phyloP scores from a whole-genome alignment of 2,888 invertebrate genomes.

The Caenorhabditis doughertyi region DNA sequence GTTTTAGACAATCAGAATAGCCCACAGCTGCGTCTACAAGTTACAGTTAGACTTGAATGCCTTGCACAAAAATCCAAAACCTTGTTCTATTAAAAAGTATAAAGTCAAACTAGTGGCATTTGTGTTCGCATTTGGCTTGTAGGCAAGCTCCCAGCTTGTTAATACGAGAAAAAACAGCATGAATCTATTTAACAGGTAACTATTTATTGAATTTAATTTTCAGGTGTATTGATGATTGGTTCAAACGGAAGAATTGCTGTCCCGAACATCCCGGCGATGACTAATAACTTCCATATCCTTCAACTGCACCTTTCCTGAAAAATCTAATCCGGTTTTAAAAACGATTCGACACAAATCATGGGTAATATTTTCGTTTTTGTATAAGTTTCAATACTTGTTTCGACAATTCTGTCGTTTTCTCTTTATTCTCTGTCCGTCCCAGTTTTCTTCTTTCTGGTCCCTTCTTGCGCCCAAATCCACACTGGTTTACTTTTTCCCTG shows the following conservation, averaged over 20 bases:
- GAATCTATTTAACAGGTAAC: too few relatives aligned
- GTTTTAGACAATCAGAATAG: too few relatives aligned
- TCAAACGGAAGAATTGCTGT: constrained; percentile 98
- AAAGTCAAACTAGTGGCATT: too few relatives aligned
- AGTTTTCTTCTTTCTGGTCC: constrained; percentile 35
- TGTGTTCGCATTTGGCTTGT: too few relatives aligned
- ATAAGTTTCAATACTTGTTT: background rate
- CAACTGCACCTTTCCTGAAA: background rate
- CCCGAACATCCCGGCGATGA: constrained; percentile 97
- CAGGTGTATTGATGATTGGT: constrained; percentile 99
- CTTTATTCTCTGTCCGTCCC: constrained; percentile 3
- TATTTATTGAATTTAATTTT: too few relatives aligned
- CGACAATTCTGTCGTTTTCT: background rate
- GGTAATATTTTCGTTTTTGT: constrained; percentile 7
- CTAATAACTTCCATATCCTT: constrained; percentile 48
- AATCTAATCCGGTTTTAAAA: constrained; percentile 4
- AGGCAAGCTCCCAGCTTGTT: too few relatives aligned
- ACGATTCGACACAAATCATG: constrained; percentile 45
- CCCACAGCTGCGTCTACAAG: too few relatives aligned
- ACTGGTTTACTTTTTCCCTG: constrained; percentile 21
- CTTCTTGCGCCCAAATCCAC: constrained; percentile 44
- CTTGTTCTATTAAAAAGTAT: too few relatives aligned
- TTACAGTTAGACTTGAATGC: too few relatives aligned
- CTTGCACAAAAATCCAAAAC: too few relatives aligned
- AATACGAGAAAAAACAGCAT: too few relatives aligned